phyloP scores from a whole-genome alignment of 1,140 invertebrate genomes.

The Drosophila pectinifera region DNA sequence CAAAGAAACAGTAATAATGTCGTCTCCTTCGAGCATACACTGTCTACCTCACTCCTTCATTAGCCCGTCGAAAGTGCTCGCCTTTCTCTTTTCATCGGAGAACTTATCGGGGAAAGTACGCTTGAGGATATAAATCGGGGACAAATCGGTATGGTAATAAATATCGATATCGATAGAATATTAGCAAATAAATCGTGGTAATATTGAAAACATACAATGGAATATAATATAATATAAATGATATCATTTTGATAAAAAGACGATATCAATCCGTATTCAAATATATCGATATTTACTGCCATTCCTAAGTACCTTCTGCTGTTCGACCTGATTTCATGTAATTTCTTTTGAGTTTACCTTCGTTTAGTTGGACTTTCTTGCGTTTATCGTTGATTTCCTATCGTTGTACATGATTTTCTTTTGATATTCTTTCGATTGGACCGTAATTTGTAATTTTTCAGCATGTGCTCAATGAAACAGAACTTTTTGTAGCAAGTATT shows the following conservation, averaged over 20 bases:
- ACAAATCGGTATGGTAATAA: neutral
- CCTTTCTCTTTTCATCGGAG: neutral
- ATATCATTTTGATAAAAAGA: no score
- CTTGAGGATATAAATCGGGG: neutral
- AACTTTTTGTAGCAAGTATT: conserved; percentile 73
- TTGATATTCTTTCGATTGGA: conserved; percentile 42
- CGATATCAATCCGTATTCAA: no score
- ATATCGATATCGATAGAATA: neutral
- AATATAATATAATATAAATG: no score
- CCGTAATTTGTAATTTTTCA: conserved; percentile 79
- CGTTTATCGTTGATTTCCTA: conserved; percentile 14
- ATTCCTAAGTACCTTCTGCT: conserved; percentile 10
- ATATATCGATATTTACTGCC: conserved; percentile 4
- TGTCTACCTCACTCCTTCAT: conserved; percentile 4
- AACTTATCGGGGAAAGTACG: conserved; percentile 52
- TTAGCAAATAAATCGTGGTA: no score
- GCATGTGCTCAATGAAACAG: conserved; percentile 78
- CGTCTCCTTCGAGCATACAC: conserved; percentile 17
- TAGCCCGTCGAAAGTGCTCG: conserved; percentile 21
- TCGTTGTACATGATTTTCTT: conserved; percentile 27
- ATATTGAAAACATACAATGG: no score
- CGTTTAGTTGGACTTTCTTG: conserved; percentile 36
- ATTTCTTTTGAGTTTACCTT: conserved; percentile 15
- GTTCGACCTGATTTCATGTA: conserved; percentile 32
- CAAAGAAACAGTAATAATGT: conserved; percentile 58